These are phyloP conservation scores for Stegana nigrithorax DNA, from an alignment of 2,888 invertebrate genomes.

Conservation along the genomic window DNA sequence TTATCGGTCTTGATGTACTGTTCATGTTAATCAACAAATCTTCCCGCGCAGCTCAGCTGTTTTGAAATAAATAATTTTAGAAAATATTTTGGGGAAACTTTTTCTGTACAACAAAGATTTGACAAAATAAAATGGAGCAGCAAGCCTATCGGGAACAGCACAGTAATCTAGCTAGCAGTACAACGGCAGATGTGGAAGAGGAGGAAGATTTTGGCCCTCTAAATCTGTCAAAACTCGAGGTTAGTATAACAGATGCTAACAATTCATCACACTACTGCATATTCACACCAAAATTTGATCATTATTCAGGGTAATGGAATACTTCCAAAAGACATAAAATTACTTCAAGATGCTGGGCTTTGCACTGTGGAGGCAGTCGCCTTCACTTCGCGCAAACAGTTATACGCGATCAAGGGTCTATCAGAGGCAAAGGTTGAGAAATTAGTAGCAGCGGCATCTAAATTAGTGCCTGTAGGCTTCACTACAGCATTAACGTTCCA, in stretches of 20 bases:
- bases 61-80: no score
- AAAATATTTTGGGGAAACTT: no score
- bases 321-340: constrained; percentile 89
- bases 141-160: constrained; percentile 26
- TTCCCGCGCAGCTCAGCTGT: no score
- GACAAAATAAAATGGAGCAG: constrained; percentile 15
- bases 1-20: no score
- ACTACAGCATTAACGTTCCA: constrained; percentile 97
- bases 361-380: constrained; percentile 96
- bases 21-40: no score
- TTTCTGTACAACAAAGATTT: no score
- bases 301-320: constrained; percentile 86
- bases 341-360: constrained; percentile 91
- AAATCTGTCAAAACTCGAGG: constrained; percentile 79
- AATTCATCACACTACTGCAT: no score
- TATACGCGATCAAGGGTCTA: constrained; percentile 92
- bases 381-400: constrained; percentile 91
- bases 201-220: constrained; percentile 80
- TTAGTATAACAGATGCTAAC: no score
- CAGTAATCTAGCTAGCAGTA: constrained; percentile 67
- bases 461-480: constrained; percentile 97
- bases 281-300: not conserved
- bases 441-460: constrained; percentile 88
- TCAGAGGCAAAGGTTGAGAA: constrained; percentile 98
- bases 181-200: constrained; percentile 68